phyloP scores from a whole-genome alignment of 2,797 vertebrate species.

The Leptodactylus fallax region DNA sequence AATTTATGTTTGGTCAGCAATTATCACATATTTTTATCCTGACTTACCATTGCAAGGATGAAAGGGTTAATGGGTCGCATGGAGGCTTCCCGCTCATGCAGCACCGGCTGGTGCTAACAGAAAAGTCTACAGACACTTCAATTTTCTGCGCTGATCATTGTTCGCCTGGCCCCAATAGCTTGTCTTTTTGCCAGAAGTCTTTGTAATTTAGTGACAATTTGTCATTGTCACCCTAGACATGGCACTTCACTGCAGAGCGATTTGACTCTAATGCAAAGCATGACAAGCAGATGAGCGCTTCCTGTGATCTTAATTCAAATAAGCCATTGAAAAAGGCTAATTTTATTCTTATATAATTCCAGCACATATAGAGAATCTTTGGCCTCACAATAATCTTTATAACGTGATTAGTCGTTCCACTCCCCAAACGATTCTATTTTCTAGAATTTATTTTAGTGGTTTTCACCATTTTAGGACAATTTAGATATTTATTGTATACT shows the following conservation, averaged over 20 bases:
- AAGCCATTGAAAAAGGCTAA: conserved; percentile 72
- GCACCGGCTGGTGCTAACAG: background rate
- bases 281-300: conserved; percentile 78
- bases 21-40: too few species aligned
- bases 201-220: conserved; percentile 82
- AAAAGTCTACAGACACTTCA: conserved; percentile 35
- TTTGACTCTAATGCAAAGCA: conserved; percentile 75
- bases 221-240: conserved; percentile 82
- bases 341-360: conserved; percentile 74
- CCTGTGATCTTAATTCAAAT: conserved; percentile 79
- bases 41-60: too few species aligned
- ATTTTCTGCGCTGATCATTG: conserved; percentile 60
- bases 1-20: too few species aligned
- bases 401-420: background rate
- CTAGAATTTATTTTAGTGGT: background rate
- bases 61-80: conserved; percentile 10
- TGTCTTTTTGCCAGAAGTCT: conserved; percentile 64
- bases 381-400: conserved; percentile 62
- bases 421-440: background rate
- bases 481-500: background rate
- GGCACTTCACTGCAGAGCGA: conserved; percentile 76
- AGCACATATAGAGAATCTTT: conserved; percentile 66
- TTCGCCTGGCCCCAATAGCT: conserved; percentile 50
- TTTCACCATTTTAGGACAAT: background rate
- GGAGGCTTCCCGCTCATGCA: background rate